These are phyloP conservation scores for Laterallus jamaicensis DNA, from an alignment of 2,113 vertebrate genomes.

Conservation along the genomic window DNA sequence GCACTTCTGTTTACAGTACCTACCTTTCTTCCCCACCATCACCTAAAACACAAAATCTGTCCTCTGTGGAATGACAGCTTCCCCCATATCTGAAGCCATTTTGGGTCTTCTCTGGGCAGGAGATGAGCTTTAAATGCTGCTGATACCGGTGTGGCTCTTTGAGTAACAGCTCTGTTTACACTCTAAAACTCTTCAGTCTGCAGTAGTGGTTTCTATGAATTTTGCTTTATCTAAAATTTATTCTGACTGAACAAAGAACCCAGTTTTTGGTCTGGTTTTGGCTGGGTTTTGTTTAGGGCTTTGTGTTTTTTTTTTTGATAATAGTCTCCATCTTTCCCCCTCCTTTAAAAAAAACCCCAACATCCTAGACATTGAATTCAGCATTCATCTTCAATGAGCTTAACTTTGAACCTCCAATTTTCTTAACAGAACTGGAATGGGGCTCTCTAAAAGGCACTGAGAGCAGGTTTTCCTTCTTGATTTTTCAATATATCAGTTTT, in stretches of 20 bases:
- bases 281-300: too few species aligned
- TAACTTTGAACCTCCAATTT: not conserved
- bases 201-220: not conserved
- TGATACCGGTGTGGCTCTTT: not conserved
- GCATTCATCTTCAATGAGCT: not conserved
- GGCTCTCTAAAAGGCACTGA: not conserved
- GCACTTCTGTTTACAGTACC: not conserved
- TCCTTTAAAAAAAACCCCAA: not conserved
- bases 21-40: not conserved
- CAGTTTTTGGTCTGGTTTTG: not conserved
- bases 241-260: not conserved
- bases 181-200: not conserved
- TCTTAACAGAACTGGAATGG: not conserved
- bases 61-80: not conserved
- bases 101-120: not conserved
- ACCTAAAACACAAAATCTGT: not conserved
- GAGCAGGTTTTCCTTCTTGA: not conserved
- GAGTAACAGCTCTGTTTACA: not conserved
- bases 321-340: accelerated
- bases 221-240: not conserved
- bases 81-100: not conserved
- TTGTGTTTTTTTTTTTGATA: not conserved
- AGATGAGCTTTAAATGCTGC: not conserved
- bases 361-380: not conserved
- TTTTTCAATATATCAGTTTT: not conserved